phyloP scores from a whole-genome alignment of 2,888 invertebrate species.

The Rhorus exstirpatorius region DNA sequence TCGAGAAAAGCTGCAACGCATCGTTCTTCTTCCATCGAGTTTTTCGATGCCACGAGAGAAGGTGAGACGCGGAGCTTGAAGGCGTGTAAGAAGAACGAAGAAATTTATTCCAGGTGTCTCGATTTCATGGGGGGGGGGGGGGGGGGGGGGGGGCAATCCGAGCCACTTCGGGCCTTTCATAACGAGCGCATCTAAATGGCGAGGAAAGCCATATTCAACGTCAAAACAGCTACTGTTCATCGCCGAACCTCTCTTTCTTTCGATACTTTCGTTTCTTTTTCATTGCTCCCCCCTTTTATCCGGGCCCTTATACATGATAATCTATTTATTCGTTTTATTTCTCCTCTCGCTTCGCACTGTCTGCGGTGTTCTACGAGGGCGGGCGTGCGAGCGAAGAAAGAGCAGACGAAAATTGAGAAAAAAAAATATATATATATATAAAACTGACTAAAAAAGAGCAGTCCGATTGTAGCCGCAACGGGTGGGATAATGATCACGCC shows the following conservation, averaged over 20 bases:
- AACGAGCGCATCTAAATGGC: conserved; percentile 84
- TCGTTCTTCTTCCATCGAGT: conserved; percentile 11
- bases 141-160: conserved; percentile 83
- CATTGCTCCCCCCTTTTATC: conserved; percentile 20
- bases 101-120: conserved; percentile 74
- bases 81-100: conserved; percentile 41
- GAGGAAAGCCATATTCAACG: conserved; percentile 82
- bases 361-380: neutral
- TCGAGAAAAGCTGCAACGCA: conserved; percentile 53
- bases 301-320: conserved; percentile 11
- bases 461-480: conserved; percentile 54
- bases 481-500: conserved; percentile 51
- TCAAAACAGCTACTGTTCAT: conserved; percentile 79
- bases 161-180: conserved; percentile 77
- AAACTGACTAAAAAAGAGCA: conserved; percentile 6
- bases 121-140: conserved; percentile 83
- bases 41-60: conserved; percentile 6
- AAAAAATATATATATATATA: too few species aligned
- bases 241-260: conserved; percentile 44
- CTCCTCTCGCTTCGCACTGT: conserved; percentile 26
- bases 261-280: conserved; percentile 32
- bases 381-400: conserved; percentile 4
- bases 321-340: conserved; percentile 16
- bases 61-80: conserved; percentile 2
- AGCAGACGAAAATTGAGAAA: conserved; percentile 1